Conservation (phyloP, 1,140 invertebrate genomes). For the Drosophila setifemur region DNA sequence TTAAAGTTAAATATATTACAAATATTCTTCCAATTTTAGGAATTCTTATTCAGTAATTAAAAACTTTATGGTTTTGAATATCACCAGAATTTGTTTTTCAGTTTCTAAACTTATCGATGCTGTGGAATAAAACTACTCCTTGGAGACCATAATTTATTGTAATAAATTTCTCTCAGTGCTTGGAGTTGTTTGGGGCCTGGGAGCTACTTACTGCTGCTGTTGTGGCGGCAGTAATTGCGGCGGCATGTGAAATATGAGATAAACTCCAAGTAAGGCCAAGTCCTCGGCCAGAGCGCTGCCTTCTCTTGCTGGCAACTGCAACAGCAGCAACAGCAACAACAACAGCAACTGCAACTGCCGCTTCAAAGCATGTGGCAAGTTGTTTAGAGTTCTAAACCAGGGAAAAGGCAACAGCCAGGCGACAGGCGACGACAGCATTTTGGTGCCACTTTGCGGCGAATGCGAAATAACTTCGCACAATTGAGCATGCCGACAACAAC, state of each 20-base stretch:
- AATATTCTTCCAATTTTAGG: no score
- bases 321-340: constrained; percentile 19
- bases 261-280: constrained; percentile 75
- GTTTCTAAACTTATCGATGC: no score
- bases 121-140: no score
- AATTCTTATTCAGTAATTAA: no score
- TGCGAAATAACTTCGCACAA: constrained; percentile 80
- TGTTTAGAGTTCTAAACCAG: constrained; percentile 72
- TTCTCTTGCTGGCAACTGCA: no score
- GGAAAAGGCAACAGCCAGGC: constrained; percentile 27
- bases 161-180: not conserved
- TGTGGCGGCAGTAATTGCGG: constrained; percentile 66
- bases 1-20: no score
- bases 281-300: constrained; percentile 17
- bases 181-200: constrained; percentile 25
- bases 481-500: constrained; percentile 72
- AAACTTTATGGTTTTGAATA: no score
- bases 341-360: constrained; percentile 1
- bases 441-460: constrained; percentile 77
- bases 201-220: constrained; percentile 37
- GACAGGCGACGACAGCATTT: constrained; percentile 75
- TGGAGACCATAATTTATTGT: not conserved
- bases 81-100: no score
- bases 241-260: constrained; percentile 81
- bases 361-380: constrained; percentile 76